phyloP scores from a whole-genome alignment of 2,888 invertebrate species.

The Cheilosia vernalis region DNA sequence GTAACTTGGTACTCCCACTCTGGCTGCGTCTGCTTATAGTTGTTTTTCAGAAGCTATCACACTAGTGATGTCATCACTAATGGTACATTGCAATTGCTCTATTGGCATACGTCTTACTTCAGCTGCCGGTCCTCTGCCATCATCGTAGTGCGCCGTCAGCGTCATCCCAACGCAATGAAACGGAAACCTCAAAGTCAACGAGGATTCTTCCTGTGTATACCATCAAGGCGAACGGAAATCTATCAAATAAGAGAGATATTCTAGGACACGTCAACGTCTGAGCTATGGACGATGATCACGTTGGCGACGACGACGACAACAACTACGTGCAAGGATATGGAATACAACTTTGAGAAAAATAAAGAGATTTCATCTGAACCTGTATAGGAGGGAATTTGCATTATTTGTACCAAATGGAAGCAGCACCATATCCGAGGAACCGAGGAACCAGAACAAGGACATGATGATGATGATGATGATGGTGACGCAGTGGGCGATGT shows the following conservation, averaged over 20 bases:
- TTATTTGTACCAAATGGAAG: conserved; percentile 68
- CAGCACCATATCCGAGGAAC: conserved; percentile 41
- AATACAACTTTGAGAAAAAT: conserved; percentile 50
- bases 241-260: conserved; percentile 68
- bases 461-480: conserved; percentile 41
- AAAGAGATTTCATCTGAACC: conserved; percentile 52
- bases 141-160: conserved; percentile 23
- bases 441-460: conserved; percentile 67
- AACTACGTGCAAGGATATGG: conserved; percentile 38
- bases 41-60: conserved; percentile 24
- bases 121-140: conserved; percentile 27
- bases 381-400: conserved; percentile 60
- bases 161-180: conserved; percentile 44
- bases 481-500: conserved; percentile 20
- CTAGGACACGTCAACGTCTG: conserved; percentile 12
- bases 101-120: conserved; percentile 62
- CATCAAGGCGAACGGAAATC: conserved; percentile 71
- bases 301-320: conserved; percentile 17
- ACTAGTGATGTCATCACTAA: conserved; percentile 62
- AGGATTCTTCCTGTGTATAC: conserved; percentile 67
- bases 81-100: conserved; percentile 49
- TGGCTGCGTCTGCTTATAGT: background rate
- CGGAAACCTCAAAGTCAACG: conserved; percentile 73
- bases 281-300: conserved; percentile 19
- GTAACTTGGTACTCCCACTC: background rate